Percentiles rank a stretch among this genome's conserved stretches.
These are phyloP conservation scores for Drosophila algonquin DNA, from an alignment of 2,888 invertebrate species.

Conservation along the genomic window DNA sequence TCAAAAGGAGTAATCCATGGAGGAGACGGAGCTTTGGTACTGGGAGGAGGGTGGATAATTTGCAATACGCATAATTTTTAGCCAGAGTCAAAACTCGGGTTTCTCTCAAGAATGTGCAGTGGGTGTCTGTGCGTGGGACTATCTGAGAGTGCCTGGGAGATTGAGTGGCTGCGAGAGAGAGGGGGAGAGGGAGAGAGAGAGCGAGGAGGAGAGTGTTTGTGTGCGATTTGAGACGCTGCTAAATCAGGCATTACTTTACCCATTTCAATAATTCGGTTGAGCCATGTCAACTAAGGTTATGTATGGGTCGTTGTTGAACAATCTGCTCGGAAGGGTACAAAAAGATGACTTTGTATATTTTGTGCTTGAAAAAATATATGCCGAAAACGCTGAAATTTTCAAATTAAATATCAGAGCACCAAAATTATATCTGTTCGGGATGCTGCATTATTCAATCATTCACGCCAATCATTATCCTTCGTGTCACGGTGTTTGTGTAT, in stretches of 20 bases:
- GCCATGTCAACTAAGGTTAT: conserved; percentile 24
- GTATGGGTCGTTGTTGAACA: neutral
- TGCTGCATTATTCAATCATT: no score
- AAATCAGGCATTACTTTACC: conserved; percentile 24
- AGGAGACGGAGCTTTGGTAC: neutral
- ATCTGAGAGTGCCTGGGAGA: neutral
- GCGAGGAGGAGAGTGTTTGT: neutral
- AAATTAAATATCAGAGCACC: no score
- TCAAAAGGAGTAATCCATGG: neutral
- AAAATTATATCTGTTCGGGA: no score
- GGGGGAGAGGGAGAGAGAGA: neutral
- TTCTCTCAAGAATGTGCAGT: neutral
- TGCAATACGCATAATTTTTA: conserved; percentile 23
- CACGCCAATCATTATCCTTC: no score
- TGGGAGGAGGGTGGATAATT: neutral
- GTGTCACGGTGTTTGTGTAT: no score
- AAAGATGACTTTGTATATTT: neutral
- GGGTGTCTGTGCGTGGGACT: conserved; percentile 4
- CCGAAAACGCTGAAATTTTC: no score
- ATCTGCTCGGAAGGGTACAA: neutral
- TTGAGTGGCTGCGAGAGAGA: neutral
- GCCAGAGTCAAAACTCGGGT: conserved; percentile 12
- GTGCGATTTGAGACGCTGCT: conserved; percentile 3
- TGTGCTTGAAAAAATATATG: neutral
- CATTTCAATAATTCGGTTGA: conserved; percentile 58